Conservation (phyloP, 2,888 invertebrate species). For the Hoplodrina ambigua region DNA sequence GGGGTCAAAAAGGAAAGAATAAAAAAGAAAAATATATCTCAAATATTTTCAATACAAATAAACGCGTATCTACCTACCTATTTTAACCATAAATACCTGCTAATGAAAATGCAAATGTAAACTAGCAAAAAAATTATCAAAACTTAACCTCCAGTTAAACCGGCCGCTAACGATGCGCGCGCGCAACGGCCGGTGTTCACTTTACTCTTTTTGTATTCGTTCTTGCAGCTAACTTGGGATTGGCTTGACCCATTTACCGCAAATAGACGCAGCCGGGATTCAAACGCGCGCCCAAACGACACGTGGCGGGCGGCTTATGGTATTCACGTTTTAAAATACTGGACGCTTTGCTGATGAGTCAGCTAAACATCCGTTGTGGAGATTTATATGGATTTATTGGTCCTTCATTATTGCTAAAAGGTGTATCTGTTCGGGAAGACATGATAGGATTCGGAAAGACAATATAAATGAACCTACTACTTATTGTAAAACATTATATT, state of each 20-base stretch:
- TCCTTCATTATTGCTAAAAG: background rate
- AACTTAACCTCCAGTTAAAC: constrained; percentile 53
- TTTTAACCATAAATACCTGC: background rate
- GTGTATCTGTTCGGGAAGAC: background rate
- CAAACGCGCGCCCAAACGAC: constrained; percentile 74
- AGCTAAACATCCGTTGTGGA: constrained; percentile 41
- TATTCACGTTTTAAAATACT: constrained; percentile 61
- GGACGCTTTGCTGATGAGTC: constrained; percentile 55
- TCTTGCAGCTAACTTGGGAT: constrained; percentile 89
- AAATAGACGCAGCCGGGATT: constrained; percentile 86
- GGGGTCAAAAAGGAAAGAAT: background rate
- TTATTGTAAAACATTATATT: too few relatives aligned
- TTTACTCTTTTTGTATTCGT: constrained; percentile 90
- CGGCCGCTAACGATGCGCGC: constrained; percentile 38
- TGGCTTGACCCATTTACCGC: constrained; percentile 88
- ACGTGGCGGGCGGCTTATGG: constrained; percentile 75
- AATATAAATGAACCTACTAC: too few relatives aligned
- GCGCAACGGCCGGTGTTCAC: constrained; percentile 70
- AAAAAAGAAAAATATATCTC: background rate
- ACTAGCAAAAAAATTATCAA: constrained; percentile 3
- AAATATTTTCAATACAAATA: background rate
- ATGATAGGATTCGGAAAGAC: too few relatives aligned
- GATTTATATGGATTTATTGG: constrained; percentile 36
- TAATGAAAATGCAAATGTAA: background rate
- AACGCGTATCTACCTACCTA: background rate